A percentile compares a stretch with the other conserved stretches of the same genome.
These are phyloP conservation scores for Odontamblyopus lacepedii DNA, from an alignment of 2,797 vertebrate species.

Conservation along the genomic window DNA sequence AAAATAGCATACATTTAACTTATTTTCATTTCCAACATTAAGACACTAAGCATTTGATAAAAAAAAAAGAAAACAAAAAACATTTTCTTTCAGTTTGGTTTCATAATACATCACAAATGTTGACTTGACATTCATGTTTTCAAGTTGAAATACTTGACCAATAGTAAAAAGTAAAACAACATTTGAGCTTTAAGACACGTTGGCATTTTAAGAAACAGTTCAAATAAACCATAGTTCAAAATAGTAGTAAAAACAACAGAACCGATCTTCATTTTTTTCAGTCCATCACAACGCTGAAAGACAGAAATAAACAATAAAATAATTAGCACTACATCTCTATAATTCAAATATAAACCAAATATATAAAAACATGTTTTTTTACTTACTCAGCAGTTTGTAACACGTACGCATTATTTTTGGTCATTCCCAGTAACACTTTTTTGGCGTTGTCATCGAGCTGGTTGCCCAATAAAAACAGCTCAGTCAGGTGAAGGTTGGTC, in stretches of 20 bases:
- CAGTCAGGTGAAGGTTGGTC: conserved; percentile 37
- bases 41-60: too few species aligned
- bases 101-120: neutral
- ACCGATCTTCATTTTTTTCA: conserved; percentile 15
- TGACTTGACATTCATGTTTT: too few species aligned
- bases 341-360: too few species aligned
- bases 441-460: conserved; percentile 24
- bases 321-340: neutral
- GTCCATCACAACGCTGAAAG: conserved; percentile 37
- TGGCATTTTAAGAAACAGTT: neutral
- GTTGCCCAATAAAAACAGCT: conserved; percentile 55
- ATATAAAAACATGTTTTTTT: neutral
- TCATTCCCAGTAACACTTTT: conserved; percentile 18
- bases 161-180: neutral
- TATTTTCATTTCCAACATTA: too few species aligned
- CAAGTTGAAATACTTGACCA: neutral
- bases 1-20: too few species aligned
- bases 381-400: conserved; percentile 50
- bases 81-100: neutral
- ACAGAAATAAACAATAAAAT: neutral
- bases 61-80: neutral
- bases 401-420: conserved; percentile 15
- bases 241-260: neutral
- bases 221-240: neutral
- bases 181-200: neutral